Evolutionary conservation across 2,113 vertebrate species (phyloP).

Genomic region (Isurus oxyrinchus): DNA sequence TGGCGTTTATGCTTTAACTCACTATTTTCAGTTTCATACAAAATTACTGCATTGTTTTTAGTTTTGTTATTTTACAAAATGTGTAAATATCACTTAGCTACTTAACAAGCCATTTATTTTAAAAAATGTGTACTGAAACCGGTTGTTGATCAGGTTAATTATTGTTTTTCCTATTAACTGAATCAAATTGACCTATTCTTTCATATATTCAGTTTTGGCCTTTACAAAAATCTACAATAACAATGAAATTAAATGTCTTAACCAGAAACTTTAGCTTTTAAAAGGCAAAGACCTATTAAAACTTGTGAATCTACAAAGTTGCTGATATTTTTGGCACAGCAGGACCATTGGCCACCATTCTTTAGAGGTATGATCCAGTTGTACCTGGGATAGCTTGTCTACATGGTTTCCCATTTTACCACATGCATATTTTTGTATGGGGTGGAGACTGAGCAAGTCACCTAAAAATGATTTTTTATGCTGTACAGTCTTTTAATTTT

Average conservation of each 20-base stretch:
- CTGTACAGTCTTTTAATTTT: background rate
- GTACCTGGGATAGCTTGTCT: background rate
- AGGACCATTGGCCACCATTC: background rate
- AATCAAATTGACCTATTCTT: background rate
- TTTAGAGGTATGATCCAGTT: background rate
- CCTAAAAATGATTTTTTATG: background rate
- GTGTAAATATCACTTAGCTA: background rate
- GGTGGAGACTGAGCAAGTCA: background rate
- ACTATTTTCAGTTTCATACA: background rate
- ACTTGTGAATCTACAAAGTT: background rate
- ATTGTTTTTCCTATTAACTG: background rate
- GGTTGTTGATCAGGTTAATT: background rate
- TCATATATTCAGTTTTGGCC: background rate
- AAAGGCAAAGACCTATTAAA: background rate
- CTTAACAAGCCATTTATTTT: background rate
- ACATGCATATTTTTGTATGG: background rate
- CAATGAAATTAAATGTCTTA: background rate
- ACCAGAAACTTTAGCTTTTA: background rate
- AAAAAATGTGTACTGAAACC: background rate
- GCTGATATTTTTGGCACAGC: background rate
- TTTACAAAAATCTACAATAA: background rate
- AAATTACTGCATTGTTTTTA: background rate
- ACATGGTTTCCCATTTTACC: background rate
- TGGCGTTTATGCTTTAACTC: background rate
- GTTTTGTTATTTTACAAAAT: background rate